Conservation (phyloP, 64 coral and sea anemone species). For the Stylophora pistillata region DNA sequence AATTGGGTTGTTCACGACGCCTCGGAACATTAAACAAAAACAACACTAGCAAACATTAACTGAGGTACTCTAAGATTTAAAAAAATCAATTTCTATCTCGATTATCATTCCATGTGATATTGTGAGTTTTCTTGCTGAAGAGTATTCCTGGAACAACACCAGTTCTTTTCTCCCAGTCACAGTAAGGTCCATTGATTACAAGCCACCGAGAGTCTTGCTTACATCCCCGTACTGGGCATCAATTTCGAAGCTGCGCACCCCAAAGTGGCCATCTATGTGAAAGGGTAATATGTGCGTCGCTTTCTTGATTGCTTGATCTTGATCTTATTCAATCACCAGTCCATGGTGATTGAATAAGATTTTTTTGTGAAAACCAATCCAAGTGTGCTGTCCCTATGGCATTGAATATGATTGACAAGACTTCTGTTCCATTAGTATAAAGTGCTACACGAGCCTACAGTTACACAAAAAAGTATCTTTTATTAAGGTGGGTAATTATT, state of each 20-base stretch:
- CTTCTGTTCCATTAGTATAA: slow-evolving; percentile 11
- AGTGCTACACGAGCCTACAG: slow-evolving; percentile 14
- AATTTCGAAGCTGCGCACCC: slow-evolving; percentile 25
- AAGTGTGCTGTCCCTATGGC: background rate
- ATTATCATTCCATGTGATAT: background rate
- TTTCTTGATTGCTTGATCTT: too few species aligned
- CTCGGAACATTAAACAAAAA: too few species aligned
- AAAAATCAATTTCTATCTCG: background rate
- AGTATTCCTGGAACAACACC: background rate
- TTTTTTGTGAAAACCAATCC: slow-evolving; percentile 16
- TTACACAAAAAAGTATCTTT: background rate
- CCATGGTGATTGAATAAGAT: slow-evolving; percentile 33
- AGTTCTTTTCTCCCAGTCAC: background rate
- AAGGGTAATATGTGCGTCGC: background rate
- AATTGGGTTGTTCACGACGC: background rate
- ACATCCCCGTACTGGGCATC: background rate
- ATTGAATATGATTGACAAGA: background rate
- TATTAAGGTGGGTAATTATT: too few species aligned
- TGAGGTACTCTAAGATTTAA: too few species aligned
- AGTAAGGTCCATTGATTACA: background rate
- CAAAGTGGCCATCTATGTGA: background rate
- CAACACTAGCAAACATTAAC: too few species aligned
- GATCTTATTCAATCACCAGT: too few species aligned
- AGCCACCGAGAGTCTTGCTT: background rate
- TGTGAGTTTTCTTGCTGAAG: background rate